Percentiles rank a stretch among this genome's conserved stretches.
These are phyloP conservation scores for Dichetophora obliterata DNA, from an alignment of 2,888 invertebrate species.

Conservation along the genomic window DNA sequence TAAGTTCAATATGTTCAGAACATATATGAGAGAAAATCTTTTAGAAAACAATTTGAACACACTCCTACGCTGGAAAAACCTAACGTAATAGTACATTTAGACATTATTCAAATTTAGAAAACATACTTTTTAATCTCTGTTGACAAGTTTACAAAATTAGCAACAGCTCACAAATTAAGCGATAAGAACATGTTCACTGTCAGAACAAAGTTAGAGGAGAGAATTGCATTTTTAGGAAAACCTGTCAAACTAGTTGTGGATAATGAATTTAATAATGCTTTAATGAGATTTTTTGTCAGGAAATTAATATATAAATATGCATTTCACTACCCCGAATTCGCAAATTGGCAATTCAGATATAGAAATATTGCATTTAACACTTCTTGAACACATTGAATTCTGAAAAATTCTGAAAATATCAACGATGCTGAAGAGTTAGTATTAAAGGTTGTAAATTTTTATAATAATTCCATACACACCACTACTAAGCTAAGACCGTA, in stretches of 20 bases:
- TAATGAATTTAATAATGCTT: slow-evolving; percentile 45
- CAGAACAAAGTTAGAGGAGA: slow-evolving; percentile 40
- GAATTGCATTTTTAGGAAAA: slow-evolving; percentile 38
- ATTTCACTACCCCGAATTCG: no score
- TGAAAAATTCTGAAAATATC: slow-evolving; percentile 31
- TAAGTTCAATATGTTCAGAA: slow-evolving; percentile 39
- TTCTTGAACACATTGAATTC: slow-evolving; percentile 17
- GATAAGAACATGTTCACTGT: slow-evolving; percentile 45
- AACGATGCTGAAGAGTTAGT: slow-evolving; percentile 30
- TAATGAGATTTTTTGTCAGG: slow-evolving; percentile 27
- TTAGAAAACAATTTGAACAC: slow-evolving; percentile 34
- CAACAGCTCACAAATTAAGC: slow-evolving; percentile 40
- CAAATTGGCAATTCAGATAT: no score
- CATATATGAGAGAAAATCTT: slow-evolving; percentile 43
- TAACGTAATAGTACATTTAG: slow-evolving; percentile 42
- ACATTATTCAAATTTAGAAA: slow-evolving; percentile 43
- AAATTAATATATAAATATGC: no score
- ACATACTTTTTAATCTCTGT: slow-evolving; percentile 42
- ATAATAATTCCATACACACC: slow-evolving; percentile 38
- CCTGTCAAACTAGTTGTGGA: slow-evolving; percentile 43
- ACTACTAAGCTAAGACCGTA: slow-evolving; percentile 39
- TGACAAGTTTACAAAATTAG: slow-evolving; percentile 44
- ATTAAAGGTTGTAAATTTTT: slow-evolving; percentile 19
- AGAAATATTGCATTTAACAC: no score
- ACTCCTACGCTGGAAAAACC: slow-evolving; percentile 39